phyloP scores from a whole-genome alignment of 2,113 vertebrate species.

The Myiopsitta monachus region DNA sequence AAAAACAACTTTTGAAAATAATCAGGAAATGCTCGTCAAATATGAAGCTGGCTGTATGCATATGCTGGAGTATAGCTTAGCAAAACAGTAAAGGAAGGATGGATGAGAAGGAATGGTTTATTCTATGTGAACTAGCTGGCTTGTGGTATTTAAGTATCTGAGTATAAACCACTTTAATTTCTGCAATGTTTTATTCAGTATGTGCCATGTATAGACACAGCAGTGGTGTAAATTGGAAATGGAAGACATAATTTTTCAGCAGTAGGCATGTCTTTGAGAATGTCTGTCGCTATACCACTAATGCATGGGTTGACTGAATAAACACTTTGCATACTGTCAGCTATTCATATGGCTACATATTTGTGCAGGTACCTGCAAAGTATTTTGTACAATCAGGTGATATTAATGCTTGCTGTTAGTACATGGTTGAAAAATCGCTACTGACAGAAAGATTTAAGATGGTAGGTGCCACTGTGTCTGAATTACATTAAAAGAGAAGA shows the following conservation, averaged over 20 bases:
- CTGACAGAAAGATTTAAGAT: slow-evolving; percentile 1
- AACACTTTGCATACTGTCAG: neutral
- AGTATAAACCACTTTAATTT: neutral
- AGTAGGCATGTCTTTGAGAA: neutral
- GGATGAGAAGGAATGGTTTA: neutral
- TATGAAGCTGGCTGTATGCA: neutral
- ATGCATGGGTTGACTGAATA: neutral
- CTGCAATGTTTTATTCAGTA: neutral
- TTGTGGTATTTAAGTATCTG: neutral
- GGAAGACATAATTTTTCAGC: neutral
- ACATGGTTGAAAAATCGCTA: neutral
- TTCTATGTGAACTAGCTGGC: neutral
- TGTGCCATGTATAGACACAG: neutral
- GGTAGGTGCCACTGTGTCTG: neutral
- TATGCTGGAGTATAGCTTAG: neutral
- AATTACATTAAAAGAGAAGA: neutral
- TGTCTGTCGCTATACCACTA: neutral
- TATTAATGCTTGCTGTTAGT: neutral
- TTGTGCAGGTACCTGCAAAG: neutral
- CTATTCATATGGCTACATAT: neutral
- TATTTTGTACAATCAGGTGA: neutral
- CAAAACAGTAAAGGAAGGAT: neutral
- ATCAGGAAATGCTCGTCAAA: neutral
- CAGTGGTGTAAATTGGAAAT: neutral
- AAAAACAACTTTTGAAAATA: neutral